Base-by-base conservation (phyloP, 2,113 vertebrate genomes). In the Labeo rohita region DNA sequence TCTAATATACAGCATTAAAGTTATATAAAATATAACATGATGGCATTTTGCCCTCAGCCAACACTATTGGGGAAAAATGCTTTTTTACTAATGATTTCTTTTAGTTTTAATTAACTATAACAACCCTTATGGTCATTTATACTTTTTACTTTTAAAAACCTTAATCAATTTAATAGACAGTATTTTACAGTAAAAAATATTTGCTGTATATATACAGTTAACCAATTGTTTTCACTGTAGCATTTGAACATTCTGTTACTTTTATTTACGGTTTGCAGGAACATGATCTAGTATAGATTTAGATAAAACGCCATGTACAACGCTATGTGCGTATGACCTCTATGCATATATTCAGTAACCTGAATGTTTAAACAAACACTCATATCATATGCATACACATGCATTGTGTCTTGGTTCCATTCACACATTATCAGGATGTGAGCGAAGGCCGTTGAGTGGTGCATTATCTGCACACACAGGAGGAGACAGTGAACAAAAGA, bases 381-480 rank as follows among this genome's bases (percentile, higher is more conserved):
- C 45, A 50, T 52, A 50, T 76, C n/a, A 76, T 76, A 80, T 56
- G 54, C 3, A 61, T 85, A 23, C 39, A 12, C 12, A 82, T 86
- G 84, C 78, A 89, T 23, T 72, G 79, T 75, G 45, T 75, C 72
- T 49, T 49, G 47, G 36, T 47, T 68, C 11, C 28, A 82, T 74
- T 84, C 70, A 49, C n/a, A 66, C 34, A 68, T 91, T 88, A 89
- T 91, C 83, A 83, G 87, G 76, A 52, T 47, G 4, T 86, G 79
- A 84, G 80, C 49, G 66, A 81, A 84, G 75, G 79, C 34, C 43
- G 8, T n/a, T 80, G 21, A 59, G 59, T 81, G 39, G 47, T 49
- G 76, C 36, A 88, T 91, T 92, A 92, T 94, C 93, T 92, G 76
- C 15, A 75, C 85, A 81, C 66, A 84, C 90, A 89, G 90, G 63